Evolutionary conservation across 2,113 vertebrate genomes (phyloP).

Genomic region (Ammospiza nelsoni): DNA sequence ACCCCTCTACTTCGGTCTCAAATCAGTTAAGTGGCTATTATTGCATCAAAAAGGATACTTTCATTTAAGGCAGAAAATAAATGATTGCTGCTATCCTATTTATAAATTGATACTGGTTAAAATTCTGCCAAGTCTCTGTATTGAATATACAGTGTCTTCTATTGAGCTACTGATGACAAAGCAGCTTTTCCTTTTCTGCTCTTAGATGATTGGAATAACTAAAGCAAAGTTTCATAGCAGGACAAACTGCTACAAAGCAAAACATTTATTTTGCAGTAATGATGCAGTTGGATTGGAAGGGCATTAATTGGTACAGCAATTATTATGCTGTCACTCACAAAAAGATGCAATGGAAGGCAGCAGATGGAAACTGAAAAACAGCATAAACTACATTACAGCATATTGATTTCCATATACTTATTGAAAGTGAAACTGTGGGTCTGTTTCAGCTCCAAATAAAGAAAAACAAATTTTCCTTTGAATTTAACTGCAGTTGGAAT

Average conservation of each 20-base stretch:
- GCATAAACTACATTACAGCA: conserved; percentile 18
- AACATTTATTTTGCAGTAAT: conserved; percentile 49
- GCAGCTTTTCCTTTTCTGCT: conserved; percentile 51
- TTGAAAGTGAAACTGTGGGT: conserved; percentile 20
- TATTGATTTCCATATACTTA: conserved; percentile 37
- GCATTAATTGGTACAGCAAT: conserved; percentile 47
- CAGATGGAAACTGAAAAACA: conserved; percentile 58
- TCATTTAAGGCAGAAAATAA: conserved; percentile 62
- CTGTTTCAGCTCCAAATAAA: conserved; percentile 31
- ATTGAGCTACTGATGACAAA: conserved; percentile 59
- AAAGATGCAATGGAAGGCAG: conserved; percentile 37
- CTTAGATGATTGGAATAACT: conserved; percentile 44
- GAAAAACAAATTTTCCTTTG: not conserved
- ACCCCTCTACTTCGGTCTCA: not conserved
- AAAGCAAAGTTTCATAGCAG: conserved; percentile 52
- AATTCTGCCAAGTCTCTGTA: conserved; percentile 29
- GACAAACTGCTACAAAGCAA: conserved; percentile 57
- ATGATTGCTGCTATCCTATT: conserved; percentile 47
- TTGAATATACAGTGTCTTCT: conserved; percentile 29
- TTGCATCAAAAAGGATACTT: conserved; percentile 25
- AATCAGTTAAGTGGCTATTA: conserved; percentile 50
- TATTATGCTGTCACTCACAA: conserved; percentile 47
- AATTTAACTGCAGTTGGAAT: not conserved
- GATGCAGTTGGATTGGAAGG: conserved; percentile 46
- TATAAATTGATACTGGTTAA: conserved; percentile 49